Evolutionary conservation across 1,140 invertebrate genomes (phyloP).

Genomic region (Drosophila murphyi): DNA sequence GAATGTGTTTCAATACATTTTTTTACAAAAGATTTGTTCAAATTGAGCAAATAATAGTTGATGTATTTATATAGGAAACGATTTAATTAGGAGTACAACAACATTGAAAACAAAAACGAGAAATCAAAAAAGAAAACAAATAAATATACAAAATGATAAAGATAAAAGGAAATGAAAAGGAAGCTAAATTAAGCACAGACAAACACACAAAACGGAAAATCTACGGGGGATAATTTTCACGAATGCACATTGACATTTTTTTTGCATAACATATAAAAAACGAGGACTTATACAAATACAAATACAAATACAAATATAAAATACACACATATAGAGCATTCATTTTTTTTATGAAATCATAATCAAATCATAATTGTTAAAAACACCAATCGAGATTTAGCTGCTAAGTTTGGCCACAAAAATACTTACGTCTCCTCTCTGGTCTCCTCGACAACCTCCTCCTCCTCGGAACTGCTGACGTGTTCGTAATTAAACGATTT

Average conservation of each 20-base stretch:
- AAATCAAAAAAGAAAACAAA: constrained; percentile 52
- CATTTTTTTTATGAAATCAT: constrained; percentile 29
- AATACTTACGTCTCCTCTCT: constrained; percentile 89
- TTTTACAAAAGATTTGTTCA: constrained; percentile 23
- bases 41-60: constrained; percentile 15
- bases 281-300: constrained; percentile 46
- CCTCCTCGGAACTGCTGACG: constrained; percentile 87
- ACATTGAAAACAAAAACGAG: constrained; percentile 73
- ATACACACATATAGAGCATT: constrained; percentile 38
- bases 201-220: constrained; percentile 57
- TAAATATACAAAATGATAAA: constrained; percentile 58
- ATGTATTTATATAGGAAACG: constrained; percentile 8
- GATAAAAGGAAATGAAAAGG: constrained; percentile 46
- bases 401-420: constrained; percentile 68
- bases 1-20: constrained; percentile 16
- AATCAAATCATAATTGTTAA: constrained; percentile 41
- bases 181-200: constrained; percentile 64
- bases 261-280: constrained; percentile 47
- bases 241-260: constrained; percentile 59
- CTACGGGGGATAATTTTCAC: constrained; percentile 22
- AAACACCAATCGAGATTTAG: constrained; percentile 69
- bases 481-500: constrained; percentile 72
- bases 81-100: constrained; percentile 59
- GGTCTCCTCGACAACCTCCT: constrained; percentile 87
- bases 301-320: constrained; percentile 4